These are phyloP conservation scores for Enteromius radiatus DNA, from an alignment of 2,797 vertebrate genomes.

Conservation along the genomic window DNA sequence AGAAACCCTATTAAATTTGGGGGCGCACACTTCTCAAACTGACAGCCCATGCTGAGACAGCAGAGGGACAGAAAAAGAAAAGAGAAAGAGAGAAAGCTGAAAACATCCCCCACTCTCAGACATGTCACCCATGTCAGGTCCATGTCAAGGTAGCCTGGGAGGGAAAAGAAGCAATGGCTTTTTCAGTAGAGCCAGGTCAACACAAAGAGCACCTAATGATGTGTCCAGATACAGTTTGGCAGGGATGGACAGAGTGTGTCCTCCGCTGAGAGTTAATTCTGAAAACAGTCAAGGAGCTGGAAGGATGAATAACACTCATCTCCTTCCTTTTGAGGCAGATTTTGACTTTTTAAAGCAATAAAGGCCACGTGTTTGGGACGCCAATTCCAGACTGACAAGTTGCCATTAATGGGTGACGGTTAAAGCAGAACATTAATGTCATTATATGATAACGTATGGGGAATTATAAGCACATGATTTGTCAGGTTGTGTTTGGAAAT, in stretches of 20 bases:
- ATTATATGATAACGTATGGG: constrained; percentile 27
- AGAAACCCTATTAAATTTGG: constrained; percentile 82
- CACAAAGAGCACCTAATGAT: constrained; percentile 59
- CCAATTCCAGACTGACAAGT: neutral
- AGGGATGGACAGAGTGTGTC: constrained; percentile 39
- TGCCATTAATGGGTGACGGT: constrained; percentile 1
- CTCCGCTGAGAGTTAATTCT: constrained; percentile 48
- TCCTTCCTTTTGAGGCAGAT: neutral
- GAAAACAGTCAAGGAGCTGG: constrained; percentile 29
- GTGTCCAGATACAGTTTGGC: constrained; percentile 47
- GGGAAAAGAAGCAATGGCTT: constrained; percentile 51
- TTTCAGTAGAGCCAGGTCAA: constrained; percentile 52
- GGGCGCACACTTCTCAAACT: constrained; percentile 78
- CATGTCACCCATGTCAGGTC: constrained; percentile 58
- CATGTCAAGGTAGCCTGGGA: constrained; percentile 57
- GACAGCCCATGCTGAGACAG: constrained; percentile 82
- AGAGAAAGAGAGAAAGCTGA: constrained; percentile 51
- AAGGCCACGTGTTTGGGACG: neutral
- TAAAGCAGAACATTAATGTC: constrained; percentile 17
- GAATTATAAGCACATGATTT: constrained; percentile 27
- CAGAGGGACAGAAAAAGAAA: constrained; percentile 63
- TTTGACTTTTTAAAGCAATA: constrained; percentile 4
- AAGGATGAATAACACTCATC: constrained; percentile 45
- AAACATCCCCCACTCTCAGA: constrained; percentile 58
- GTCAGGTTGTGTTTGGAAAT: constrained; percentile 24